These are phyloP conservation scores for Hypomecis punctinalis DNA, from an alignment of 2,888 invertebrate species.

Conservation along the genomic window DNA sequence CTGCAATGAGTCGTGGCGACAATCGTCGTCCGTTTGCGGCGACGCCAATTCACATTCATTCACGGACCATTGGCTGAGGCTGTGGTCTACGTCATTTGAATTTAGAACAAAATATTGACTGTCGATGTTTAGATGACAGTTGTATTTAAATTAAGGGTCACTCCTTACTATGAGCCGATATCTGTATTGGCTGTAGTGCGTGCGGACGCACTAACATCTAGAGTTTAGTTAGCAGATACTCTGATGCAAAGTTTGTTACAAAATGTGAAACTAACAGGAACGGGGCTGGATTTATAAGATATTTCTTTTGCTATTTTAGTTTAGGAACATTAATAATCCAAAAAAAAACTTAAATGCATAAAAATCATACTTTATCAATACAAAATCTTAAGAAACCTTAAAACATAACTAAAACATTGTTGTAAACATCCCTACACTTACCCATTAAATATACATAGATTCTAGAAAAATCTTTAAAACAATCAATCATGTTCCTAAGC, in stretches of 20 bases:
- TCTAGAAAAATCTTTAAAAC: background rate
- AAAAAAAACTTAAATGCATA: no score
- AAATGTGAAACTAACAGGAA: no score
- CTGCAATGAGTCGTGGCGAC: conserved; percentile 75
- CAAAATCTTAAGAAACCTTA: no score
- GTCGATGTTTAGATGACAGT: background rate
- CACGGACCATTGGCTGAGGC: conserved; percentile 52
- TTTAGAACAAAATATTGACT: conserved; percentile 23
- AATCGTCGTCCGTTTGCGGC: conserved; percentile 78
- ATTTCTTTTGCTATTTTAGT: no score
- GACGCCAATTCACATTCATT: conserved; percentile 76
- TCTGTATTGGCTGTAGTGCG: background rate
- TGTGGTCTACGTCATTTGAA: conserved; percentile 28
- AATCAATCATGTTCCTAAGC: conserved; percentile 4
- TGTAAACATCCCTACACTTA: background rate
- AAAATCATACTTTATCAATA: no score
- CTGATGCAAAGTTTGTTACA: no score
- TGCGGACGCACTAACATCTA: background rate
- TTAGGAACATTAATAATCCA: no score
- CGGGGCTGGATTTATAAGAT: no score
- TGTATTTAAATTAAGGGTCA: conserved; percentile 4
- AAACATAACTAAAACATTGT: no score
- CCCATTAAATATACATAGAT: background rate
- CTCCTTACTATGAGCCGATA: background rate
- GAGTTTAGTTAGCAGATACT: no score